Percentiles rank a stretch among this genome's conserved stretches.
Evolutionary conservation across 2,113 vertebrate genomes (phyloP).

Genomic region (Arizona elegans): DNA sequence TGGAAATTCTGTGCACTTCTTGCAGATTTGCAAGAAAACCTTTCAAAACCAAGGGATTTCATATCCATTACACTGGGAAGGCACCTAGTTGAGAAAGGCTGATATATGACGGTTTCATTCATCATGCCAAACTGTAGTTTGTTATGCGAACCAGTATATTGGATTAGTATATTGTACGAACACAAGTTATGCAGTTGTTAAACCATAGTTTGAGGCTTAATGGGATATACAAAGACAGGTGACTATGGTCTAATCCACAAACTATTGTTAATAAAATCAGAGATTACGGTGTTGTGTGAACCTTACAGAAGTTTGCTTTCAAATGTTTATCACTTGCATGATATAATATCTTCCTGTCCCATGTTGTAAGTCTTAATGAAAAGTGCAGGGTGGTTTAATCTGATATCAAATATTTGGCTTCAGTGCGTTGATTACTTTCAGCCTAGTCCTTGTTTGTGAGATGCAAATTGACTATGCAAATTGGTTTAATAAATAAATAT

Average conservation of each 20-base stretch:
- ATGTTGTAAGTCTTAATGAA: neutral
- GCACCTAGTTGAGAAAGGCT: neutral
- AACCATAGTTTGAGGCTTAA: neutral
- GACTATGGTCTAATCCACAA: neutral
- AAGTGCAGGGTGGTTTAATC: neutral
- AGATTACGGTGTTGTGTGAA: neutral
- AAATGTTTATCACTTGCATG: neutral
- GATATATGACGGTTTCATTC: neutral
- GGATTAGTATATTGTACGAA: neutral
- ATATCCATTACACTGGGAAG: neutral
- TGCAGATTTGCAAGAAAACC: neutral
- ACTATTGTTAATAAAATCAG: neutral
- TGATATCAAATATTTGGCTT: neutral
- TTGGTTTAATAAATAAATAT: too few relatives aligned
- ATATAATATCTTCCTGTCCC: neutral
- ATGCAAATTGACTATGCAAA: too few relatives aligned
- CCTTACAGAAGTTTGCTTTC: neutral
- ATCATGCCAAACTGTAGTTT: neutral
- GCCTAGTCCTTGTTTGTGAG: too few relatives aligned
- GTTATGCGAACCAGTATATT: neutral
- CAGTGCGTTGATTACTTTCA: neutral
- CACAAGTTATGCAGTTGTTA: neutral
- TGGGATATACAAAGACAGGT: neutral
- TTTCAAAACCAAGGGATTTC: neutral
- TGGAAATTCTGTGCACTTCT: neutral